These are phyloP conservation scores for Oxytorus armatus DNA, from an alignment of 2,888 invertebrate species.

Conservation along the genomic window DNA sequence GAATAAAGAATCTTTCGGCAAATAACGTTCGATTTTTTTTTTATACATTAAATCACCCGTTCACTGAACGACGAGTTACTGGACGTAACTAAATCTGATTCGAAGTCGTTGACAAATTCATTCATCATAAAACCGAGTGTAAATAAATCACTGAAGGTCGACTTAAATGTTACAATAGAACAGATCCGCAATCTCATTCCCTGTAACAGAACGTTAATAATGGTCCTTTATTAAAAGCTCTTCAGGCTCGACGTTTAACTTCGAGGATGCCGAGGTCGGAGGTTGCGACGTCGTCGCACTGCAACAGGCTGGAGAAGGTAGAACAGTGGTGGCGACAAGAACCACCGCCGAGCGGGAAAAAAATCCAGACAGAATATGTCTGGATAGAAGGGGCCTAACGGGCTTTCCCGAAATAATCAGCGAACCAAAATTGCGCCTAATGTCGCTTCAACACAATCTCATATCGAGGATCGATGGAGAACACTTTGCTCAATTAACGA, in stretches of 20 bases:
- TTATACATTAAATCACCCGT: no score
- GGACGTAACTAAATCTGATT: no score
- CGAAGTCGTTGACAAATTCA: no score
- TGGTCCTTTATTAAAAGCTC: slow-evolving; percentile 66
- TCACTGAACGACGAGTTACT: no score
- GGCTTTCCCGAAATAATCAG: slow-evolving; percentile 93
- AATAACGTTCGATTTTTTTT: no score
- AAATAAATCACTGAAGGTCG: no score
- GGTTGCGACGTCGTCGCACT: slow-evolving; percentile 80
- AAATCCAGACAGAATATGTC: slow-evolving; percentile 94
- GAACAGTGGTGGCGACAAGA: slow-evolving; percentile 89
- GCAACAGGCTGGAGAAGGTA: slow-evolving; percentile 87
- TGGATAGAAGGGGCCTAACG: slow-evolving; percentile 94
- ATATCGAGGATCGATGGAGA: slow-evolving; percentile 90
- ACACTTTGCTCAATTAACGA: slow-evolving; percentile 86
- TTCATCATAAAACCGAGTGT: no score
- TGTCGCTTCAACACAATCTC: slow-evolving; percentile 97
- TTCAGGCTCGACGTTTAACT: slow-evolving; percentile 74
- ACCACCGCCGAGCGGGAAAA: slow-evolving; percentile 92
- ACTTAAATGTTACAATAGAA: no score
- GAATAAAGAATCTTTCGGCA: no score
- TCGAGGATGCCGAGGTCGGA: slow-evolving; percentile 79
- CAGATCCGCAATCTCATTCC: no score
- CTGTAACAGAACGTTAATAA: no score
- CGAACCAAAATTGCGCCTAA: slow-evolving; percentile 91